Evolutionary conservation across 2,797 vertebrate genomes (phyloP).

Genomic region (Poliocrania exsul): DNA sequence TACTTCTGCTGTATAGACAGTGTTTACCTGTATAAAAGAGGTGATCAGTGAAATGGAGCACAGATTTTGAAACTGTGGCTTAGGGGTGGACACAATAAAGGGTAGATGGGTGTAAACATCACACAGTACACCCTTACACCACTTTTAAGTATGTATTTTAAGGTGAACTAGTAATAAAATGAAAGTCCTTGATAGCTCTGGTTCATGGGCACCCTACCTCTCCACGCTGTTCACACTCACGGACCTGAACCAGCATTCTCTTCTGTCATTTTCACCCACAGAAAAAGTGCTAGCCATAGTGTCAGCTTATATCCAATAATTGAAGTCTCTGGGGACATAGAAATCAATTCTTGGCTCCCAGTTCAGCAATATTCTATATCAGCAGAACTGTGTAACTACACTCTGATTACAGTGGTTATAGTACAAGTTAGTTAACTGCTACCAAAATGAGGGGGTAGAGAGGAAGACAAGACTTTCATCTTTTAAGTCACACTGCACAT

Average conservation of each 20-base stretch:
- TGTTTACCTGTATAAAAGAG: neutral
- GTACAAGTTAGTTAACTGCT: constrained; percentile 18
- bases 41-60: neutral
- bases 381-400: constrained; percentile 37
- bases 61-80: neutral
- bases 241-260: neutral
- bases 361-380: constrained; percentile 44
- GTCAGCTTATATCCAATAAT: constrained; percentile 33
- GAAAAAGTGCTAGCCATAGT: constrained; percentile 1
- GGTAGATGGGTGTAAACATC: neutral
- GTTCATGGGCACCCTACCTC: neutral
- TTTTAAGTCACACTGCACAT: neutral
- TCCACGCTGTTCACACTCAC: fast-evolving
- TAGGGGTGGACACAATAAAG: neutral
- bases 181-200: neutral
- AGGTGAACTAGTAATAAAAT: neutral
- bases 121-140: neutral
- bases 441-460: neutral
- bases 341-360: constrained; percentile 44
- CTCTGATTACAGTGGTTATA: constrained; percentile 50
- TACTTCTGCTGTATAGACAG: neutral
- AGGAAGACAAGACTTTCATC: neutral
- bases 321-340: constrained; percentile 20
- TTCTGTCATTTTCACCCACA: neutral
- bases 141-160: neutral